Evolutionary conservation across 2,113 vertebrate species (phyloP).

Genomic region (Ia io): DNA sequence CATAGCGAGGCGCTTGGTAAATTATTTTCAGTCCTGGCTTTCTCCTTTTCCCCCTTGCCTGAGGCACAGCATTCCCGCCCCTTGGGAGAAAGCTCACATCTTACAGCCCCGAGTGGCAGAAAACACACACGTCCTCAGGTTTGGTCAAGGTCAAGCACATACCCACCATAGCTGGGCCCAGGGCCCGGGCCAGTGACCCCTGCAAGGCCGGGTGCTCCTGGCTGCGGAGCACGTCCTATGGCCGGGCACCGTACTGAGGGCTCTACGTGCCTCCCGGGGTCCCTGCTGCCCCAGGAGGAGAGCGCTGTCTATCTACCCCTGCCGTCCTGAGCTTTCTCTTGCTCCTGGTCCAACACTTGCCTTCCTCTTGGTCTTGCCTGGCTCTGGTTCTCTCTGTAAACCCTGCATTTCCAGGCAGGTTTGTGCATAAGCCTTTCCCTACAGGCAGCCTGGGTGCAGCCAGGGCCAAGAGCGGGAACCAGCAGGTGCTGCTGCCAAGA

Average conservation of each 20-base stretch:
- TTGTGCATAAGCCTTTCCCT: background rate
- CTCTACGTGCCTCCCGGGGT: background rate
- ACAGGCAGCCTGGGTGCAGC: background rate
- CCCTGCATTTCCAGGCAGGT: background rate
- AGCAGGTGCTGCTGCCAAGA: background rate
- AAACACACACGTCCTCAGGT: background rate
- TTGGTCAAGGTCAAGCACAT: background rate
- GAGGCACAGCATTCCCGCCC: background rate
- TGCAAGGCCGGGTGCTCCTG: background rate
- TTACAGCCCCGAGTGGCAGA: background rate
- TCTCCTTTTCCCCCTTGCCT: background rate
- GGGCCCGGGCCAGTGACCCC: background rate
- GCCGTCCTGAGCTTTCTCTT: background rate
- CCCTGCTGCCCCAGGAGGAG: fast-evolving
- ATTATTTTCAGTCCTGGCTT: background rate
- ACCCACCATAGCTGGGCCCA: fast-evolving
- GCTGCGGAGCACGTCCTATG: background rate
- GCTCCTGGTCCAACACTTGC: background rate
- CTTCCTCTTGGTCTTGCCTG: background rate
- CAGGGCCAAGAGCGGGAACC: background rate
- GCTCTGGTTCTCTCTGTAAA: background rate
- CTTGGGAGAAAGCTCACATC: background rate
- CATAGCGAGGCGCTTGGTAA: background rate
- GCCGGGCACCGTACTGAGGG: background rate
- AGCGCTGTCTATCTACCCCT: background rate